Conservation (phyloP, 2,113 vertebrate species). For the Quiscalus mexicanus region DNA sequence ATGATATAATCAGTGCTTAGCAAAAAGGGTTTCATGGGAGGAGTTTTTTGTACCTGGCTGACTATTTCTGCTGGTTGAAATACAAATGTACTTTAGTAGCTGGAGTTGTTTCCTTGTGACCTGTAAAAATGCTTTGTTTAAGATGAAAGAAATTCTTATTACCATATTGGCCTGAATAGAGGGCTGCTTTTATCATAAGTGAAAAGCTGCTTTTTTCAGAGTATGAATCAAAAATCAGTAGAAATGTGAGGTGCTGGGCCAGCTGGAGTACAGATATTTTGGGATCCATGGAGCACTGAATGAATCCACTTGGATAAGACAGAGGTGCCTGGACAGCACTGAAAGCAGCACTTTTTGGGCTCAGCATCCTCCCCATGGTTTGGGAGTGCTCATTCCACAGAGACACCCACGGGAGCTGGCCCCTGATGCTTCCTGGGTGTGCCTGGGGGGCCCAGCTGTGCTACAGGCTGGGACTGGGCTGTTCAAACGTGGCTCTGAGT, state of each 20-base stretch:
- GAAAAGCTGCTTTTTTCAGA: background rate
- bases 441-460: background rate
- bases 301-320: background rate
- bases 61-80: conserved; percentile 28
- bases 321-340: background rate
- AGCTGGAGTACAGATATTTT: background rate
- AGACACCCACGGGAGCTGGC: background rate
- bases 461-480: background rate
- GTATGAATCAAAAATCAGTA: background rate
- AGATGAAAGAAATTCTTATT: conserved; percentile 39
- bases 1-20: conserved; percentile 30
- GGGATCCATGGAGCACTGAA: background rate
- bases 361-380: background rate
- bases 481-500: background rate
- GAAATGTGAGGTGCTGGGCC: background rate
- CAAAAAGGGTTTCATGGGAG: background rate
- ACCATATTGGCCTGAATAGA: background rate
- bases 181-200: background rate
- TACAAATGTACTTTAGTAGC: conserved; percentile 31
- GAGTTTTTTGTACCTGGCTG: conserved; percentile 42
- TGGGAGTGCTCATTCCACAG: background rate
- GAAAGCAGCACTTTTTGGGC: background rate
- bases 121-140: conserved; percentile 39
- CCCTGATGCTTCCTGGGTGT: background rate
- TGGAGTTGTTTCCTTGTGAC: conserved; percentile 32